These are phyloP conservation scores for Halictus ligatus DNA, from an alignment of 2,888 invertebrate species.

Conservation along the genomic window DNA sequence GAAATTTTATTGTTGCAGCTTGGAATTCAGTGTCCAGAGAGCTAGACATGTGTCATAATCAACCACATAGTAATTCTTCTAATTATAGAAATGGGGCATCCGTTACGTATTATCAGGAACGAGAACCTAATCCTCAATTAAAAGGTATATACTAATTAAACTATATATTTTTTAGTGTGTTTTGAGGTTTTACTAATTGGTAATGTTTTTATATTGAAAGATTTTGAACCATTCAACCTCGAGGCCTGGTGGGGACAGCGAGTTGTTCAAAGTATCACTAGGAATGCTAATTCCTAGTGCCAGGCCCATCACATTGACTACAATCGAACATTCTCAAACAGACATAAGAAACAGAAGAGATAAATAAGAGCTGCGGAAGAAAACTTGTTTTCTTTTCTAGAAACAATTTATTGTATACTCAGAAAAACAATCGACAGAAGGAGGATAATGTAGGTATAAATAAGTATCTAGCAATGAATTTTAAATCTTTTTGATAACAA, in stretches of 20 bases:
- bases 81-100: slow-evolving; percentile 85
- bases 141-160: slow-evolving; percentile 75
- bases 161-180: not conserved
- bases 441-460: slow-evolving; percentile 56
- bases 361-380: slow-evolving; percentile 67
- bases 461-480: slow-evolving; percentile 57
- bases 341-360: slow-evolving; percentile 81
- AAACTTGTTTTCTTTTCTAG: slow-evolving; percentile 54
- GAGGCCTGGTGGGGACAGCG: slow-evolving; percentile 92
- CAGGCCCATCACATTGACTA: slow-evolving; percentile 78
- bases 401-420: slow-evolving; percentile 47
- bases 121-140: slow-evolving; percentile 81
- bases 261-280: slow-evolving; percentile 88
- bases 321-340: slow-evolving; percentile 81
- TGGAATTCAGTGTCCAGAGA: slow-evolving; percentile 86
- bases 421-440: slow-evolving; percentile 40
- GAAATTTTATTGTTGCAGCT: slow-evolving; percentile 74
- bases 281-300: slow-evolving; percentile 83
- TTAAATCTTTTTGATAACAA: slow-evolving; percentile 65
- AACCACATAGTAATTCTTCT: slow-evolving; percentile 79
- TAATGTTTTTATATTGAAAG: slow-evolving; percentile 78
- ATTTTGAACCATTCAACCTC: slow-evolving; percentile 92
- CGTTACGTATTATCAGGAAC: slow-evolving; percentile 89
- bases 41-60: slow-evolving; percentile 84
- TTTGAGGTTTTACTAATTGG: not conserved